Conservation (phyloP, 1,140 invertebrate species). For the Leptinotarsa texana region DNA sequence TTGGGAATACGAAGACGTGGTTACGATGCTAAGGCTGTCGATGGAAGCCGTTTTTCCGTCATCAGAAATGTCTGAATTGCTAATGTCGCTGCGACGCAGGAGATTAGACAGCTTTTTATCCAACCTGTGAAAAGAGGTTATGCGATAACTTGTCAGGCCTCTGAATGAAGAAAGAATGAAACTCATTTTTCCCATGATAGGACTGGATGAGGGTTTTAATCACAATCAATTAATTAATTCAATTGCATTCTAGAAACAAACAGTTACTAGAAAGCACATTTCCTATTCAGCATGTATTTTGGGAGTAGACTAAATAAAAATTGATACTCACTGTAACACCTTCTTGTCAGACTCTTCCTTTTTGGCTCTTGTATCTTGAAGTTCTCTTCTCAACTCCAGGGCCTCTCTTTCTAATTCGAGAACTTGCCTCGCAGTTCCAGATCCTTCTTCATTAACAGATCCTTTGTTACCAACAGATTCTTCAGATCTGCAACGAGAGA, state of each 20-base stretch:
- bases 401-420: constrained; percentile 53
- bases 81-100: constrained; percentile 43
- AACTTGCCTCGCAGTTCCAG: constrained; percentile 48
- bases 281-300: no score
- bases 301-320: no score
- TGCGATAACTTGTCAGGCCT: no score
- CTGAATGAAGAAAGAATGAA: no score
- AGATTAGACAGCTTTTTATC: constrained; percentile 45
- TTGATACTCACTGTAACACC: constrained; percentile 58
- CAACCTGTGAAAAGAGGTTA: constrained; percentile 37
- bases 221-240: no score
- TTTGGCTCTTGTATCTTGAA: constrained; percentile 58
- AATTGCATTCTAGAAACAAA: no score
- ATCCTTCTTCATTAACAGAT: constrained; percentile 37
- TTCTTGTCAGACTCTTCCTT: constrained; percentile 60
- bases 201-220: neutral
- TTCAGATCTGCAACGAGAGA: constrained; percentile 40
- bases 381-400: constrained; percentile 56
- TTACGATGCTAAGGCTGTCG: constrained; percentile 47
- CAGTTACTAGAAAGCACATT: no score
- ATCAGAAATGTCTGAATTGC: constrained; percentile 45
- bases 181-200: neutral
- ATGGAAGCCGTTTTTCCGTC: constrained; percentile 47
- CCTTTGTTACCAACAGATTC: constrained; percentile 32
- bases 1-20: constrained; percentile 40